Conservation (phyloP, 1,140 invertebrate species). For the Drosophila lacteicornis region DNA sequence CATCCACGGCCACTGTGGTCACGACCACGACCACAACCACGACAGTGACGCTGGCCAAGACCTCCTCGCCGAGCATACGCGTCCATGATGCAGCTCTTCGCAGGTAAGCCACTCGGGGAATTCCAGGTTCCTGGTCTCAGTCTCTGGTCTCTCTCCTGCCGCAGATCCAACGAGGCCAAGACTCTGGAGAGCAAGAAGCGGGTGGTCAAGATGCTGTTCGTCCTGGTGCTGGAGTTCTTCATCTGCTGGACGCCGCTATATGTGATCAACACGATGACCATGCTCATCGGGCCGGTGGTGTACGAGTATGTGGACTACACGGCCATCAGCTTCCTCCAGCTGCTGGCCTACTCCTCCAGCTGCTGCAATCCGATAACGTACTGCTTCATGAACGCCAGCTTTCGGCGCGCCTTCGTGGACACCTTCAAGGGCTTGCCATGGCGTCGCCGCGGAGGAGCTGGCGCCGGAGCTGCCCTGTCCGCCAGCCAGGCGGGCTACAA, state of each 20-base stretch:
- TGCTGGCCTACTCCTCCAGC: constrained; percentile 93
- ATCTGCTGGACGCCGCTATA: constrained; percentile 97
- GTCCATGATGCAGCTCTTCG: constrained; percentile 70
- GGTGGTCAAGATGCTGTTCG: constrained; percentile 96
- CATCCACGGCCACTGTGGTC: constrained; percentile 12
- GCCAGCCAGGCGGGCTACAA: constrained; percentile 58
- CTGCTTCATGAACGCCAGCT: constrained; percentile 96
- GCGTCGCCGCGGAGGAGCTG: constrained; percentile 18
- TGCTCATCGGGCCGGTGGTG: constrained; percentile 90
- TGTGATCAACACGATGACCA: constrained; percentile 91
- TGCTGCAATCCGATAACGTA: constrained; percentile 97
- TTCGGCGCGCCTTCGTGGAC: constrained; percentile 90
- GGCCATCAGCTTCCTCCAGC: constrained; percentile 91
- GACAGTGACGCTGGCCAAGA: constrained; percentile 54
- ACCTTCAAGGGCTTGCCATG: constrained; percentile 72
- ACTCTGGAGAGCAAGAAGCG: constrained; percentile 86
- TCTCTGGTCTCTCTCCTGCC: no score
- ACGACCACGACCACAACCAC: constrained; percentile 43
- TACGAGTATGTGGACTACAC: constrained; percentile 90
- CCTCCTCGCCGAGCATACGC: constrained; percentile 67
- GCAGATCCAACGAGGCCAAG: constrained; percentile 85
- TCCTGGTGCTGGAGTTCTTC: constrained; percentile 96
- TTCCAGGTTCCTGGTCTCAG: no score
- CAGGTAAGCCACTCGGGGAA: constrained; percentile 75
- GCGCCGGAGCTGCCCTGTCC: constrained; percentile 19